Conservation (phyloP, 1,140 invertebrate species). For the Fopius arisanus region DNA sequence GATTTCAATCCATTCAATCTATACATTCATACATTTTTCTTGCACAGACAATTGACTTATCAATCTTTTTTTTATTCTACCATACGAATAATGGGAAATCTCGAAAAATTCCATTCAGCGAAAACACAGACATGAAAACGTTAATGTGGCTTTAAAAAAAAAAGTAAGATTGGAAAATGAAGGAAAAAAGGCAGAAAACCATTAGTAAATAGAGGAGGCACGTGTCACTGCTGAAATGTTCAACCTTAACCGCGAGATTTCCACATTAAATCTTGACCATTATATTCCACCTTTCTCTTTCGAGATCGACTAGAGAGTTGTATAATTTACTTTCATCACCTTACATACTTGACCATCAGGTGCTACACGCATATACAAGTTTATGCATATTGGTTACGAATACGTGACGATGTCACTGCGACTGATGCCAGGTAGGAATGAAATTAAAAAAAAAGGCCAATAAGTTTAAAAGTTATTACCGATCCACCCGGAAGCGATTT, state of each 20-base stretch:
- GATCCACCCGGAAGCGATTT: conserved; percentile 3
- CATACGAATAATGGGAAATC: too few relatives aligned
- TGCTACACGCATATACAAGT: conserved; percentile 16
- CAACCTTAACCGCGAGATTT: conserved; percentile 27
- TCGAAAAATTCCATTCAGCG: too few relatives aligned
- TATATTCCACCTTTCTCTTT: conserved; percentile 39
- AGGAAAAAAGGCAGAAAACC: background rate
- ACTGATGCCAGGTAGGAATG: background rate
- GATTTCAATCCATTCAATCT: too few relatives aligned
- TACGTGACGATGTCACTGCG: conserved; percentile 4
- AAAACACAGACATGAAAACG: too few relatives aligned
- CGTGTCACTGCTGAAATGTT: background rate
- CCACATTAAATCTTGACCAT: conserved; percentile 33
- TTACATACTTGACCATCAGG: conserved; percentile 29
- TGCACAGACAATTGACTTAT: too few relatives aligned
- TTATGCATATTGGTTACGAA: background rate
- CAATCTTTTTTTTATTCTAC: too few relatives aligned
- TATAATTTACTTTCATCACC: conserved; percentile 40
- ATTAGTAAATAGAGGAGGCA: background rate
- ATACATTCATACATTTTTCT: too few relatives aligned
- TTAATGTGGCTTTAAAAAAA: too few relatives aligned
- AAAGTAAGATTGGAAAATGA: too few relatives aligned
- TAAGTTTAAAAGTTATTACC: background rate
- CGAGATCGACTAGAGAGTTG: conserved; percentile 37
- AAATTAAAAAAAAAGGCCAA: conserved; percentile 15